Evolutionary conservation across 2,888 invertebrate genomes (phyloP).

Genomic region (Epistrophella euchroma): DNA sequence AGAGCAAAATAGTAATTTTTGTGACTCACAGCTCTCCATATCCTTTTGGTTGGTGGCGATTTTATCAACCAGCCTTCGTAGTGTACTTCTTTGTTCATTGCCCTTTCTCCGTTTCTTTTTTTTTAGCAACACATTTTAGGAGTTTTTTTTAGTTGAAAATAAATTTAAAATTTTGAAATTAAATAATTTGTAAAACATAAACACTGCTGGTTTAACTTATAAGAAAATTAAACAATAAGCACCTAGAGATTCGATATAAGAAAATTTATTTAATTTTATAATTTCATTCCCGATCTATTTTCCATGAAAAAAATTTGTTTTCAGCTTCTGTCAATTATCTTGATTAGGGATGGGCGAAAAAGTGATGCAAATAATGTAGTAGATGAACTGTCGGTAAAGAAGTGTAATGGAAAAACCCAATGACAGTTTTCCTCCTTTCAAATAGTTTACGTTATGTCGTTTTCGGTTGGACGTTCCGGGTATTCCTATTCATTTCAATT

Average conservation of each 20-base stretch:
- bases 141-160: neutral
- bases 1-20: constrained; percentile 63
- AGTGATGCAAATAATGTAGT: constrained; percentile 5
- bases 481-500: too few relatives aligned
- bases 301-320: constrained; percentile 52
- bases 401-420: neutral
- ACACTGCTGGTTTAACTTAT: neutral
- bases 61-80: constrained; percentile 98
- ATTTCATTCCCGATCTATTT: constrained; percentile 52
- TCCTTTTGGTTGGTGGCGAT: constrained; percentile 95
- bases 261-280: constrained; percentile 31
- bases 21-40: constrained; percentile 95
- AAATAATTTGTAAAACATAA: neutral
- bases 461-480: too few relatives aligned
- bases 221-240: constrained; percentile 1
- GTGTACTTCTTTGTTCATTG: constrained; percentile 88
- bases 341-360: constrained; percentile 46
- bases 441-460: too few relatives aligned
- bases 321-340: constrained; percentile 57
- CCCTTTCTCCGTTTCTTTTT: constrained; percentile 66
- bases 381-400: constrained; percentile 22
- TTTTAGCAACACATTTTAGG: constrained; percentile 14
- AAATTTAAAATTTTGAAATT: neutral
- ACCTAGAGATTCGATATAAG: constrained; percentile 22
- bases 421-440: too few relatives aligned